phyloP scores from a whole-genome alignment of 2,888 invertebrate species.

The Acholoe squamosa region DNA sequence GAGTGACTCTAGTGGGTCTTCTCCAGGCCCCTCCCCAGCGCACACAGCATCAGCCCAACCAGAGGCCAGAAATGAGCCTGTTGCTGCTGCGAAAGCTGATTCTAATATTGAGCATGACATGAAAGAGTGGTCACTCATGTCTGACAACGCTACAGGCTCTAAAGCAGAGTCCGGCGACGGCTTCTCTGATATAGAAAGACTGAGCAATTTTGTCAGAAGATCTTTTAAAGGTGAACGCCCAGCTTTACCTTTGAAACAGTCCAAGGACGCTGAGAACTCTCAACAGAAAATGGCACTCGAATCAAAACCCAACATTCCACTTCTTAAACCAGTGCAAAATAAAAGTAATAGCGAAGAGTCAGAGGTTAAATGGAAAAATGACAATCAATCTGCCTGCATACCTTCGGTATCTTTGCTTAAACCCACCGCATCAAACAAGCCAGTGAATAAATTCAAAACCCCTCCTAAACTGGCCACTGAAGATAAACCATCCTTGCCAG shows the following conservation, averaged over 20 bases:
- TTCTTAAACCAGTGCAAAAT: not conserved
- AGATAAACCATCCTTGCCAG: constrained; percentile 9
- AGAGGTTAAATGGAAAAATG: not conserved
- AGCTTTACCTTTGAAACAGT: not conserved
- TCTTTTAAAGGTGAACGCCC: not conserved
- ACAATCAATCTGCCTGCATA: not conserved
- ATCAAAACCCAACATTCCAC: constrained; percentile 1
- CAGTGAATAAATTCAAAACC: not conserved
- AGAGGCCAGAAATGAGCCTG: constrained; percentile 10
- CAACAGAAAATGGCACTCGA: constrained; percentile 40
- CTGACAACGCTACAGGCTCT: not conserved
- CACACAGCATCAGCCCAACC: not conserved
- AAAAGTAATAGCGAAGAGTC: not conserved
- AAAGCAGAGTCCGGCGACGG: not conserved
- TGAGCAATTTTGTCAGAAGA: not conserved
- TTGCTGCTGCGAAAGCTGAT: not conserved
- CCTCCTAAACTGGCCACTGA: not conserved
- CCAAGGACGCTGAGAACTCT: constrained; percentile 43
- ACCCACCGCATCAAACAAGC: not conserved
- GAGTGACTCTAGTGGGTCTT: not conserved
- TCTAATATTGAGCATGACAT: not conserved
- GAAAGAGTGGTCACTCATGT: too few relatives aligned
- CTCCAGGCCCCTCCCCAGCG: not conserved
- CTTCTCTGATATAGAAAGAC: constrained; percentile 8
- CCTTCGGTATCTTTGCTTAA: not conserved